Base-by-base conservation (phyloP, 92 coral and sea anemone genomes). In the Micromussa lordhowensis region DNA sequence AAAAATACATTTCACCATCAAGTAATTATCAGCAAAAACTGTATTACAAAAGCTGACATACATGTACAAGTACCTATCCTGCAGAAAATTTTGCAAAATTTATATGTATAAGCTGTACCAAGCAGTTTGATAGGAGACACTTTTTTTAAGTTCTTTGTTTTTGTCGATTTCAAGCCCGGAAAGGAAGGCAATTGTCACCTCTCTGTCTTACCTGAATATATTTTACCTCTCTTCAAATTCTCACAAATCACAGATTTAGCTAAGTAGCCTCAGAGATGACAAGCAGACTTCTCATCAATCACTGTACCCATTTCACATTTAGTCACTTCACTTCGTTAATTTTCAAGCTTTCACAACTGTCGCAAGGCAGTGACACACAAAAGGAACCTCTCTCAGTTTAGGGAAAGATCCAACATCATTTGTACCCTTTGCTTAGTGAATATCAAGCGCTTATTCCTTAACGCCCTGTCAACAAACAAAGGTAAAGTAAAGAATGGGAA, bases 271-370 rank as follows among this genome's bases (percentile, higher is more conserved):
- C 89, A 86, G 64, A 77, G 89, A 64, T 64, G 83, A 77, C 83
- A 84, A 84, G 88, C 64, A 73, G 88, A 68, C 94, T 88, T 88
- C 94, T 61, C 91, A 84, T 84, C 94, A 83, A 83, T 83, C 82
- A 73, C 88, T 80, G 92, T 83, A 85, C 74, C 89, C 94, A 88
- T 79, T 79, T 73, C 66, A 83, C 80, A 80, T 91, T 78, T 82
- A 82, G 87, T 79, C 88, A 89, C 91, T 80, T 87, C 91, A 54
- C 94, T 88, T 69, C 89, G 87, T 85, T 79, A 90, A 82, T 74
- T 90, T 84, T 90, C 92, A 88, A 31, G 92, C 86, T 87, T 81
- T 87, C 90, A 68, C 73, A 87, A 87, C 90, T 80, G 55, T 70
- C 86, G 79, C 84, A 87, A 87, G 86, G 85, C 57, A 87, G 85